phyloP scores from a whole-genome alignment of 2,888 invertebrate species.

The Cephus sareptanus region DNA sequence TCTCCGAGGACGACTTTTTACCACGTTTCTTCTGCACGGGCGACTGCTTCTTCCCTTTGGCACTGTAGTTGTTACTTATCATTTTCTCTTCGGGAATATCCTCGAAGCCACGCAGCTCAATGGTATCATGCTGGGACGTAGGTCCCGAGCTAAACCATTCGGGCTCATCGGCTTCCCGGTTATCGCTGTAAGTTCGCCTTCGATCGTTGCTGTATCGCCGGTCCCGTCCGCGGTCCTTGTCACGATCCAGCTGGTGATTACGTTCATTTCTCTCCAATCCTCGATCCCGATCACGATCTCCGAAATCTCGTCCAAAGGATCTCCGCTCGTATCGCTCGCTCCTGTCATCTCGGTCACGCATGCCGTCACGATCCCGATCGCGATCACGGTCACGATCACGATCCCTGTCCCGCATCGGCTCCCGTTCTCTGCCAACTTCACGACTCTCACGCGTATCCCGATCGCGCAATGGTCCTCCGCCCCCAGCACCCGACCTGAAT shows the following conservation, averaged over 20 bases:
- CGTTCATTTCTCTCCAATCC: constrained; percentile 35
- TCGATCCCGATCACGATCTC: constrained; percentile 47
- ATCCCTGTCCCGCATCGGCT: constrained; percentile 39
- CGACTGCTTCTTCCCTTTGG: constrained; percentile 62
- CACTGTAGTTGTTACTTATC: constrained; percentile 32
- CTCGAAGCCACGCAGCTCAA: constrained; percentile 93
- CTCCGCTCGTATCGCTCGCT: constrained; percentile 53
- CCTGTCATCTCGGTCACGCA: constrained; percentile 36
- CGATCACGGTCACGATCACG: constrained; percentile 15
- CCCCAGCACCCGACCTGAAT: constrained; percentile 49
- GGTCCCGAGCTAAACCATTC: constrained; percentile 94
- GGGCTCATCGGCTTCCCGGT: constrained; percentile 81
- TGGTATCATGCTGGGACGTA: constrained; percentile 90
- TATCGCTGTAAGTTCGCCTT: constrained; percentile 68
- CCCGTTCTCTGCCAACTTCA: constrained; percentile 47
- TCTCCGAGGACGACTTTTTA: constrained; percentile 64
- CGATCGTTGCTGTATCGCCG: constrained; percentile 70
- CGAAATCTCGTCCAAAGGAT: constrained; percentile 72
- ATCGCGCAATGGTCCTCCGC: constrained; percentile 43
- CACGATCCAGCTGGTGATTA: constrained; percentile 56
- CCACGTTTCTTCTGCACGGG: constrained; percentile 66
- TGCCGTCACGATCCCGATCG: constrained; percentile 37
- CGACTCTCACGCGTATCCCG: constrained; percentile 50
- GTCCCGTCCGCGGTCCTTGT: constrained; percentile 67
- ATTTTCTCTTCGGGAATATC: constrained; percentile 70